Percentiles rank a stretch among this genome's conserved stretches.
phyloP scores from a whole-genome alignment of 2,113 vertebrate species.

The Cottus gobio region DNA sequence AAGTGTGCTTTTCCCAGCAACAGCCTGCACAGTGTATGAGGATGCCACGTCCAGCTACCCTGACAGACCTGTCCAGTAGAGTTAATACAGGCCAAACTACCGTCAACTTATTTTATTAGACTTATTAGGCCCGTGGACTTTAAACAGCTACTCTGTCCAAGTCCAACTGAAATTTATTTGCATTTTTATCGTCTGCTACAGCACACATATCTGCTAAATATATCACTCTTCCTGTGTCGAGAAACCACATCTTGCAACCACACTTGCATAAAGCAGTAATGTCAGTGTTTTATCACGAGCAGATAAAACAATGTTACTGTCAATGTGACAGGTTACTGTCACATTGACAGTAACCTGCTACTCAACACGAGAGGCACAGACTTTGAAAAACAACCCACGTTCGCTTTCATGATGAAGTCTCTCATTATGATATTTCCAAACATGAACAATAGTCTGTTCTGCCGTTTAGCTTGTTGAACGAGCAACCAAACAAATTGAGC shows the following conservation, averaged over 20 bases:
- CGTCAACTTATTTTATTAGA: not conserved
- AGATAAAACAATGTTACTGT: too few species aligned
- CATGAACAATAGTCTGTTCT: not conserved
- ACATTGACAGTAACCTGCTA: not conserved
- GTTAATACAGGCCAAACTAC: not conserved
- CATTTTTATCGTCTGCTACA: not conserved
- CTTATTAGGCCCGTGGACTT: not conserved
- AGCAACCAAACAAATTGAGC: not conserved
- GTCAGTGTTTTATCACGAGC: not conserved
- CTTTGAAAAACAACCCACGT: not conserved
- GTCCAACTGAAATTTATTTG: not conserved
- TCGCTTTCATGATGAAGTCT: not conserved
- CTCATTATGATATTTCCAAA: not conserved
- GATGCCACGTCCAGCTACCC: not conserved
- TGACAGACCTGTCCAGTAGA: not conserved
- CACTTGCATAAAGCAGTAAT: not conserved
- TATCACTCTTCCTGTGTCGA: not conserved
- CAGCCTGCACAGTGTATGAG: too few species aligned
- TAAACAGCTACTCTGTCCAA: not conserved
- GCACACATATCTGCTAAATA: not conserved
- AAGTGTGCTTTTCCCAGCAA: constrained; percentile 16
- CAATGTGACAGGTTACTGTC: not conserved
- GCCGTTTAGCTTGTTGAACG: not conserved
- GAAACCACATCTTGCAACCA: too few species aligned
- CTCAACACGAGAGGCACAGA: not conserved